These are phyloP conservation scores for Numenius phaeopus DNA, from an alignment of 2,797 vertebrate species.

Conservation along the genomic window DNA sequence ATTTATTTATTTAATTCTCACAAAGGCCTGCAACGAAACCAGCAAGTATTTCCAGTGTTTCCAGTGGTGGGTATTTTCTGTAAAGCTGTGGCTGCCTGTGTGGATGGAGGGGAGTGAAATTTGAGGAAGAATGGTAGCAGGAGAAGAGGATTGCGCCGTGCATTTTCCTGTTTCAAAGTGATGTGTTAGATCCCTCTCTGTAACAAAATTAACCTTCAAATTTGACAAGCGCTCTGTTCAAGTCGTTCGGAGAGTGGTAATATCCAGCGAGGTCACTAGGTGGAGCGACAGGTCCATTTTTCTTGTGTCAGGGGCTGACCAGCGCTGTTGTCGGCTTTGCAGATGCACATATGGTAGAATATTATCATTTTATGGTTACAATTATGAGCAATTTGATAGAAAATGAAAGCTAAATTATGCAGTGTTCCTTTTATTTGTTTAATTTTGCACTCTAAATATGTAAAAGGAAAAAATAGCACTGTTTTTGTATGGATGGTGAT, in stretches of 20 bases:
- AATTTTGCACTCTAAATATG: slow-evolving; percentile 80
- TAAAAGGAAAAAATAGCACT: slow-evolving; percentile 63
- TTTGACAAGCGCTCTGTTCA: not conserved
- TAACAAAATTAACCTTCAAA: not conserved
- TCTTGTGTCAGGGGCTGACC: slow-evolving; percentile 60
- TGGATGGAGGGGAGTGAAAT: not conserved
- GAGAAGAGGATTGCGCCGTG: rapidly evolving
- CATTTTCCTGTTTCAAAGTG: not conserved
- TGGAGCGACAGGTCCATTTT: slow-evolving; percentile 73
- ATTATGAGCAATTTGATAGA: slow-evolving; percentile 85
- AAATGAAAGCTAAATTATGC: slow-evolving; percentile 83
- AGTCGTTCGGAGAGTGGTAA: not conserved
- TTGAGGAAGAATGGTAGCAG: not conserved
- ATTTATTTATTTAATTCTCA: not conserved
- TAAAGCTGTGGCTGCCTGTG: not conserved
- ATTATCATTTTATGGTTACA: slow-evolving; percentile 85
- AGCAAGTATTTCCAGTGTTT: slow-evolving; percentile 5
- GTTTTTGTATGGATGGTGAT: slow-evolving; percentile 32
- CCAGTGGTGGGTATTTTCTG: not conserved
- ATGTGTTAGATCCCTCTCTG: not conserved
- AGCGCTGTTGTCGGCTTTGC: slow-evolving; percentile 68
- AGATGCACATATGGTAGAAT: slow-evolving; percentile 80
- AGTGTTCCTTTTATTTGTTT: slow-evolving; percentile 83
- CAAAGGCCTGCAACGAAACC: not conserved
- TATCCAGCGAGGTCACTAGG: slow-evolving; percentile 55